phyloP scores from a whole-genome alignment of 2,888 invertebrate species.

The Aphidoletes aphidimyza region DNA sequence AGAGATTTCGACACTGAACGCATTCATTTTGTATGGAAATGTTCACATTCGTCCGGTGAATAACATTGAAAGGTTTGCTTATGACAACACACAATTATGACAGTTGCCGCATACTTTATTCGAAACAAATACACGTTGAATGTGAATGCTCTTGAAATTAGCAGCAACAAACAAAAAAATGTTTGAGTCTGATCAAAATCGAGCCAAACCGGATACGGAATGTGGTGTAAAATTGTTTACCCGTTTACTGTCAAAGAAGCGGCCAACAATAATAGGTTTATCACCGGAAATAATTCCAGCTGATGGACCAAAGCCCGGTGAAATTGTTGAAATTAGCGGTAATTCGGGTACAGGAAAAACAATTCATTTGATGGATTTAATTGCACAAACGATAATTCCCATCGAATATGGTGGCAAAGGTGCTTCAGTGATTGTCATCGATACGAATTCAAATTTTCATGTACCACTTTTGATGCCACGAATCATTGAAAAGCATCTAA shows the following conservation, averaged over 20 bases:
- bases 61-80: too few species aligned
- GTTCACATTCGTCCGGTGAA: too few species aligned
- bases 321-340: slow-evolving; percentile 68
- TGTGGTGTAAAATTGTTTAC: slow-evolving; percentile 56
- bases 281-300: slow-evolving; percentile 56
- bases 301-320: slow-evolving; percentile 63
- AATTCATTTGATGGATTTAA: slow-evolving; percentile 66
- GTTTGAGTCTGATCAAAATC: neutral
- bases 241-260: slow-evolving; percentile 55
- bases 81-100: too few species aligned
- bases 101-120: neutral
- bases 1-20: too few species aligned
- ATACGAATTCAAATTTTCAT: slow-evolving; percentile 40
- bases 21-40: too few species aligned
- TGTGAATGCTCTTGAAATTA: neutral
- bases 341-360: slow-evolving; percentile 67
- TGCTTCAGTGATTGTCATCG: neutral
- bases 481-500: slow-evolving; percentile 23
- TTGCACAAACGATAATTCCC: slow-evolving; percentile 67
- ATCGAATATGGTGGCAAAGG: slow-evolving; percentile 63
- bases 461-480: neutral
- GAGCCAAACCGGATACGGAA: slow-evolving; percentile 50
- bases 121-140: neutral
- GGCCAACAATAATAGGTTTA: slow-evolving; percentile 54
- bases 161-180: neutral